These are phyloP conservation scores for Carassius gibelio DNA, from an alignment of 2,113 vertebrate genomes.

Conservation along the genomic window DNA sequence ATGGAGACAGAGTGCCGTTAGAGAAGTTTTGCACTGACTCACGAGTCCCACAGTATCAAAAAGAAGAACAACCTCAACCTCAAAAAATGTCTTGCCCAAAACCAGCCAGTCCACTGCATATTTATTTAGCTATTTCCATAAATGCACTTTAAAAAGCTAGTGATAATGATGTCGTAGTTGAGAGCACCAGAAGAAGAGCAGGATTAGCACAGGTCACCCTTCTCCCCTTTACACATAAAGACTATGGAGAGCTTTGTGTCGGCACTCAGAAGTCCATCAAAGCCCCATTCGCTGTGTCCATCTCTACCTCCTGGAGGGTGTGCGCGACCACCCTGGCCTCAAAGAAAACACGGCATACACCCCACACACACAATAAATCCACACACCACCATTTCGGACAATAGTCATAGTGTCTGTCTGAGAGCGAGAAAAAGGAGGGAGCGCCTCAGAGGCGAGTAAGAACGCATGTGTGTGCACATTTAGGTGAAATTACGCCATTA, in stretches of 20 bases:
- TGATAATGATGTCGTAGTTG: slow-evolving; percentile 16
- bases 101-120: not conserved
- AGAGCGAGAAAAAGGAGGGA: slow-evolving; percentile 18
- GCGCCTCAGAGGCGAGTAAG: slow-evolving; percentile 12
- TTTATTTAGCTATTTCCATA: slow-evolving; percentile 6
- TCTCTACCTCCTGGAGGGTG: slow-evolving; percentile 51
- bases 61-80: not conserved
- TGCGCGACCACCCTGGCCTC: slow-evolving; percentile 45
- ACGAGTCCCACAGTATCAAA: not conserved
- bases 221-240: slow-evolving; percentile 55
- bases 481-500: slow-evolving; percentile 78
- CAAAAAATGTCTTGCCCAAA: not conserved
- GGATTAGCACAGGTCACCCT: slow-evolving; percentile 43
- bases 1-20: not conserved
- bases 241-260: slow-evolving; percentile 52
- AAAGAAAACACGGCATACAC: slow-evolving; percentile 45
- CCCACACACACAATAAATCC: slow-evolving; percentile 30
- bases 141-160: not conserved
- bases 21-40: not conserved
- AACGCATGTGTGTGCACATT: slow-evolving; percentile 59
- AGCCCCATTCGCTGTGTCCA: slow-evolving; percentile 43
- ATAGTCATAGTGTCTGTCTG: slow-evolving; percentile 27
- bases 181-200: slow-evolving; percentile 35
- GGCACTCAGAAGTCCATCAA: slow-evolving; percentile 51
- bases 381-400: slow-evolving; percentile 41